A percentile compares a stretch with the other conserved stretches of the same genome.
Conservation (phyloP, 2,113 vertebrate species). For the Dasyurus viverrinus region DNA sequence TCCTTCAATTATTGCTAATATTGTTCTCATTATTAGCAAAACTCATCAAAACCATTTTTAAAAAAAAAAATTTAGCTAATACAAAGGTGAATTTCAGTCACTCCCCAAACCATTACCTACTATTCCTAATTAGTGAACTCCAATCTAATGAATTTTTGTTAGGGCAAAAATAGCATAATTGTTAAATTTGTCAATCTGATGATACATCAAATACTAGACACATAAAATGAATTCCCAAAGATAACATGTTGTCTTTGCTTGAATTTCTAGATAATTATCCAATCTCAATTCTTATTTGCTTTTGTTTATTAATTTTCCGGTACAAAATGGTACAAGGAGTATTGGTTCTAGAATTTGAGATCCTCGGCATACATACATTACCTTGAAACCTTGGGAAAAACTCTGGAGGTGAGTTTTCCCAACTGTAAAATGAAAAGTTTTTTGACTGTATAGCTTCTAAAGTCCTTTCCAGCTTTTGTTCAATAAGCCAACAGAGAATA, state of each 20-base stretch:
- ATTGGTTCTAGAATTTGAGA: neutral
- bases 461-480: neutral
- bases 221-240: neutral
- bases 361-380: neutral
- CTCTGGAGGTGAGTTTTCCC: neutral
- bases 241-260: neutral
- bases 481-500: neutral
- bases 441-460: neutral
- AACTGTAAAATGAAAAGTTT: neutral
- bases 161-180: neutral
- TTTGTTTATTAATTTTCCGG: neutral
- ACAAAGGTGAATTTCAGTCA: neutral
- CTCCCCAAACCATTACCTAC: neutral
- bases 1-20: neutral
- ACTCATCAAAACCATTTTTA: neutral
- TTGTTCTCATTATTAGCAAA: neutral
- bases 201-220: neutral
- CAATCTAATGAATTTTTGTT: neutral
- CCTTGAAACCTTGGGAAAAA: neutral
- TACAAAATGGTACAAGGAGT: neutral
- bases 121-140: neutral
- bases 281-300: neutral
- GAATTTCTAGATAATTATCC: conserved; percentile 2
- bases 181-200: neutral
- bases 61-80: no score